Conservation (phyloP, 2,888 invertebrate genomes). For the Melipona beecheii region DNA sequence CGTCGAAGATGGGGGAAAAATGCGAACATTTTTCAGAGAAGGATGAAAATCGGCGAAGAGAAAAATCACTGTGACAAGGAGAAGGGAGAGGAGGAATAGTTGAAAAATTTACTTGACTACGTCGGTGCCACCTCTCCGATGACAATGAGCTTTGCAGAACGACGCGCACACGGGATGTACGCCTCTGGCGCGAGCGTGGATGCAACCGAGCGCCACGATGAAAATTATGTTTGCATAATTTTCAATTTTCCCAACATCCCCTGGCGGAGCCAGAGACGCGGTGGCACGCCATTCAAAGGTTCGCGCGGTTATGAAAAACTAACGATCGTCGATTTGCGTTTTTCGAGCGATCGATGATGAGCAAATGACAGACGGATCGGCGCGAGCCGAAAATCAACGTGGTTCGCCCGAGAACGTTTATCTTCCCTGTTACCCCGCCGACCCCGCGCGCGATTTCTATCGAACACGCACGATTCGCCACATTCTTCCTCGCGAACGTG, state of each 20-base stretch:
- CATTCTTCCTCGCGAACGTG: conserved; percentile 5
- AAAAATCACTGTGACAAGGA: background rate
- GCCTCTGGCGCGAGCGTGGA: conserved; percentile 26
- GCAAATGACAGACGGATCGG: background rate
- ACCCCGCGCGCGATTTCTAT: background rate
- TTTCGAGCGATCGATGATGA: conserved; percentile 11
- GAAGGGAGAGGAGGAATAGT: background rate
- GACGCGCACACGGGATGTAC: conserved; percentile 28
- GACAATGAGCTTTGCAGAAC: conserved; percentile 49
- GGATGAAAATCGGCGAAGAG: too few species aligned
- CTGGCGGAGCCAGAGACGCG: conserved; percentile 19
- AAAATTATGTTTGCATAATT: conserved; percentile 70
- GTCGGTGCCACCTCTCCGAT: conserved; percentile 38
- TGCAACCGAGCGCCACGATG: conserved; percentile 35
- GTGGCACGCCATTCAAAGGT: conserved; percentile 24
- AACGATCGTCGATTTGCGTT: conserved; percentile 13
- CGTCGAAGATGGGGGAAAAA: background rate
- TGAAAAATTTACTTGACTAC: conserved; percentile 53
- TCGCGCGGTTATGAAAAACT: conserved; percentile 46
- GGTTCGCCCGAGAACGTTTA: background rate
- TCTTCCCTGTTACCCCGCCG: background rate
- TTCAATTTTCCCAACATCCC: conserved; percentile 58
- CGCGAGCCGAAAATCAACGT: conserved; percentile 21
- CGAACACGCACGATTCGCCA: conserved; percentile 21
- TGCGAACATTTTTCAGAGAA: background rate